phyloP scores from a whole-genome alignment of 2,888 invertebrate genomes.

The Aquatica leii region DNA sequence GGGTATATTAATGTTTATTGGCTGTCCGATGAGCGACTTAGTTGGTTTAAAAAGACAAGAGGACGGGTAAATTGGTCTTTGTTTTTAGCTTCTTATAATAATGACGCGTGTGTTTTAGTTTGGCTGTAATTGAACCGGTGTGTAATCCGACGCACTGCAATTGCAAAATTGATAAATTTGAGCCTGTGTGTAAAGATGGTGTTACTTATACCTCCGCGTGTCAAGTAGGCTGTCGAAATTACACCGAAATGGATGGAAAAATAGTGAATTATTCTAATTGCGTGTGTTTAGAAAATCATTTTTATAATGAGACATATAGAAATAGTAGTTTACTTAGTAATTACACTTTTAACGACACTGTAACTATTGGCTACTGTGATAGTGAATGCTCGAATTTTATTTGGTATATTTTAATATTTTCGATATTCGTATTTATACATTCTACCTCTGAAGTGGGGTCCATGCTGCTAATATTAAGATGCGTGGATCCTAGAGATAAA shows the following conservation, averaged over 20 bases:
- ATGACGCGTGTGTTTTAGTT: constrained; percentile 43
- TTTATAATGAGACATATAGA: constrained; percentile 20
- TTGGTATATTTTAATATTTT: constrained; percentile 83
- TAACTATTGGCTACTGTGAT: constrained; percentile 82
- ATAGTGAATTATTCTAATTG: constrained; percentile 65
- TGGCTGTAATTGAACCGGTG: constrained; percentile 60
- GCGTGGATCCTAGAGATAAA: constrained; percentile 91
- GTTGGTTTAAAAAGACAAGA: constrained; percentile 66
- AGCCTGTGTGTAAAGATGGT: constrained; percentile 84
- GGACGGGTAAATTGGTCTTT: constrained; percentile 55
- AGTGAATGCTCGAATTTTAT: constrained; percentile 81
- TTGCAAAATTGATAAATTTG: constrained; percentile 80
- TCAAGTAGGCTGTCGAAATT: constrained; percentile 83
- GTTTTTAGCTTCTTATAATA: not conserved
- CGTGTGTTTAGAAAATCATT: constrained; percentile 58
- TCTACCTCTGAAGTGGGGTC: constrained; percentile 93
- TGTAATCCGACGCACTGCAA: constrained; percentile 75
- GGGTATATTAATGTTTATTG: constrained; percentile 88
- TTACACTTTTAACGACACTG: constrained; percentile 60
- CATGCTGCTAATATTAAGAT: constrained; percentile 87
- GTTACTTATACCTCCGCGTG: constrained; percentile 89
- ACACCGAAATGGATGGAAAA: constrained; percentile 68
- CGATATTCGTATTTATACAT: constrained; percentile 88
- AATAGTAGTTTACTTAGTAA: constrained; percentile 42
- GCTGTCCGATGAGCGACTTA: constrained; percentile 87